Evolutionary conservation across 2,113 vertebrate species (phyloP).

Genomic region (Cathartes aura): DNA sequence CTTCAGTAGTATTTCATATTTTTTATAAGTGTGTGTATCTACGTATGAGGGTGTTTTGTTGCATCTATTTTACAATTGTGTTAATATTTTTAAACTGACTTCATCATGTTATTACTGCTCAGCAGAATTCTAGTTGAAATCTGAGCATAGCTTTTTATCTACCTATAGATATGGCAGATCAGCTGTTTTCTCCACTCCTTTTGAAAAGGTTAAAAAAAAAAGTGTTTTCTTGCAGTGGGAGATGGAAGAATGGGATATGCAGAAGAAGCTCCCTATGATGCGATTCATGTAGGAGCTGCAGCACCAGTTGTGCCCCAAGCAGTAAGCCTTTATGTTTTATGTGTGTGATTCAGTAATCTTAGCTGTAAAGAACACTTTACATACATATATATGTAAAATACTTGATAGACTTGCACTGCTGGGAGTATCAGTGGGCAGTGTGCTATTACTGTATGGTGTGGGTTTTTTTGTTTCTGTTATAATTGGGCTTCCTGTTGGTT

Average conservation of each 20-base stretch:
- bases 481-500: neutral
- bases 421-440: neutral
- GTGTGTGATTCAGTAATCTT: neutral
- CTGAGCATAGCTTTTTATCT: neutral
- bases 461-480: neutral
- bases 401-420: neutral
- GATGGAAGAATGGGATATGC: conserved; percentile 90
- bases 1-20: neutral
- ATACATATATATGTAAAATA: neutral
- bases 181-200: neutral
- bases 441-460: neutral
- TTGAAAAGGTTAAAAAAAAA: neutral
- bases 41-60: neutral
- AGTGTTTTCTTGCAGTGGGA: conserved; percentile 87
- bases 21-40: neutral
- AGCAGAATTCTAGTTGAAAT: neutral
- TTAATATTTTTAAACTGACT: neutral
- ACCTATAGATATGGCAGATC: neutral
- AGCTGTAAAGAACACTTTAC: neutral
- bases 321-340: conserved; percentile 79
- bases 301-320: conserved; percentile 94
- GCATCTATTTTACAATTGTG: neutral
- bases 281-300: conserved; percentile 96
- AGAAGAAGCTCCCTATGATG: conserved; percentile 95
- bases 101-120: neutral